Evolutionary conservation across 2,113 vertebrate genomes (phyloP).

Genomic region (Haliaeetus leucogaster): DNA sequence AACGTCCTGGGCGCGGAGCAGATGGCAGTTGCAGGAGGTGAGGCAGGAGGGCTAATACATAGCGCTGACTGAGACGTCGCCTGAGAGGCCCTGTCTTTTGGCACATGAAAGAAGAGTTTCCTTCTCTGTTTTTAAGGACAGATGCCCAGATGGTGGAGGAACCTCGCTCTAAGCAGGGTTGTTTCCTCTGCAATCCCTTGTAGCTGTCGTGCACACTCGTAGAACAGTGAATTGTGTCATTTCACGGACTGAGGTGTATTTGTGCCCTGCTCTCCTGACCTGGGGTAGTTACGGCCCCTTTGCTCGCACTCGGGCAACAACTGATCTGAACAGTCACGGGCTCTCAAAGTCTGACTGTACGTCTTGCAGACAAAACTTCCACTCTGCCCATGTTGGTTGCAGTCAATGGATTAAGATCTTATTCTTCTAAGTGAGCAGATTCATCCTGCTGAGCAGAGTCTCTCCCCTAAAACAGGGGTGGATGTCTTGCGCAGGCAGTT

Average conservation of each 20-base stretch:
- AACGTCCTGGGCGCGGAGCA: neutral
- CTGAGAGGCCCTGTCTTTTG: neutral
- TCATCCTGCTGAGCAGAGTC: neutral
- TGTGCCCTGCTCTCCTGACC: neutral
- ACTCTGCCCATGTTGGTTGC: accelerated
- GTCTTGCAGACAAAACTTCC: neutral
- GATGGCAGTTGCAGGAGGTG: no score
- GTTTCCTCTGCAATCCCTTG: neutral
- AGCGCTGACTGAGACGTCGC: neutral
- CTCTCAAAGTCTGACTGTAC: neutral
- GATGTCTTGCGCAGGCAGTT: neutral
- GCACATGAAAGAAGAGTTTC: neutral
- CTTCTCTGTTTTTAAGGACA: neutral
- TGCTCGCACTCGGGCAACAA: accelerated
- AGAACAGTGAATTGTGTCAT: accelerated
- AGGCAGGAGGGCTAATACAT: accelerated
- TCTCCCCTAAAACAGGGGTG: neutral
- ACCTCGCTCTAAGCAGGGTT: neutral
- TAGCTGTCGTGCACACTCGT: accelerated
- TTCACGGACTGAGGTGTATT: neutral
- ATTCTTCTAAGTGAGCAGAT: neutral
- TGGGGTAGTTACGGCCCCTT: neutral
- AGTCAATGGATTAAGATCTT: neutral
- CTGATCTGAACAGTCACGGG: accelerated
- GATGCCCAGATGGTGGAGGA: neutral